Conservation (phyloP, 2,888 invertebrate species). For the Geophilus truncorum region DNA sequence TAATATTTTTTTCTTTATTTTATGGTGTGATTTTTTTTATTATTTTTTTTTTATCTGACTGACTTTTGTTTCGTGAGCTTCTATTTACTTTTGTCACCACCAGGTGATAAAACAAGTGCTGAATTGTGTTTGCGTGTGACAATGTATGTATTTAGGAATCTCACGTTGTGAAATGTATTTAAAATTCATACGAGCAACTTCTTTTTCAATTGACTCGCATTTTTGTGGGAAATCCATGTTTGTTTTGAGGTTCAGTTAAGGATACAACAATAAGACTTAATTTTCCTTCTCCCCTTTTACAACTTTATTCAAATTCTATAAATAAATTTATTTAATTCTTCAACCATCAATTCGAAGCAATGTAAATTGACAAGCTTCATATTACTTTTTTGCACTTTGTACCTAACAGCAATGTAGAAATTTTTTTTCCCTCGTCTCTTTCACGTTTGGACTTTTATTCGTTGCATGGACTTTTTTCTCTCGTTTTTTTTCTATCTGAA, state of each 20-base stretch:
- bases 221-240: not conserved
- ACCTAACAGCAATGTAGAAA: not conserved
- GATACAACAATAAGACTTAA: not conserved
- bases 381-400: not conserved
- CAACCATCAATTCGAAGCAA: constrained; percentile 3
- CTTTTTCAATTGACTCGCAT: not conserved
- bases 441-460: not conserved
- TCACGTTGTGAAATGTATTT: not conserved
- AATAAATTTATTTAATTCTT: not conserved
- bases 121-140: not conserved
- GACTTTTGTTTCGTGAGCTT: not conserved
- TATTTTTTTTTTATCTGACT: not conserved
- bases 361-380: constrained; percentile 21
- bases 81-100: constrained; percentile 18
- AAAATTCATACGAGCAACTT: not conserved
- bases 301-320: constrained; percentile 8
- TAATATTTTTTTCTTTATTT: not conserved
- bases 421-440: not conserved
- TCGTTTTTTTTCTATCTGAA: not conserved
- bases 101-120: constrained; percentile 9
- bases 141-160: constrained; percentile 3
- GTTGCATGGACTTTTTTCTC: not conserved
- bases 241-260: not conserved
- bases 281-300: not conserved
- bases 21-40: constrained; percentile 16